Percentiles rank a stretch among this genome's conserved stretches.
Evolutionary conservation across 2,888 invertebrate genomes (phyloP).

Genomic region (Mantis religiosa): DNA sequence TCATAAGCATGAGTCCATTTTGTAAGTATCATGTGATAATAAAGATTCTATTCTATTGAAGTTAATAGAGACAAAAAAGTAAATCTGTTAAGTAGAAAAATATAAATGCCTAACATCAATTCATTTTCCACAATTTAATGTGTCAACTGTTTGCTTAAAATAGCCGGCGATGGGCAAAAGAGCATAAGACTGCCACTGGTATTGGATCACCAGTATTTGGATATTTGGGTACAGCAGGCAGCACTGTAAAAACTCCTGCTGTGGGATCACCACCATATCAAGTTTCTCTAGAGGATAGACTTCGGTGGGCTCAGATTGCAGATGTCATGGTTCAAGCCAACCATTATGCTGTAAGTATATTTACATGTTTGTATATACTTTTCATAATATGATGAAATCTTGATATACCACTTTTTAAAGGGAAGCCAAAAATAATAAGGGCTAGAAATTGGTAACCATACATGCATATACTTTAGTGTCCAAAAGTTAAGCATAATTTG

Average conservation of each 20-base stretch:
- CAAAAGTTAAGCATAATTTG: too few relatives aligned
- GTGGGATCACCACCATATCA: constrained; percentile 76
- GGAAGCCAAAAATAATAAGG: neutral
- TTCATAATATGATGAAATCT: neutral
- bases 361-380: neutral
- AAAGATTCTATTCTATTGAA: too few relatives aligned
- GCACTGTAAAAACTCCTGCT: constrained; percentile 66
- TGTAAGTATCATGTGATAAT: too few relatives aligned
- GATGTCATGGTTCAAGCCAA: constrained; percentile 84
- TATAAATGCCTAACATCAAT: too few relatives aligned
- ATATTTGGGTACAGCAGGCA: constrained; percentile 71
- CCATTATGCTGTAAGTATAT: constrained; percentile 69
- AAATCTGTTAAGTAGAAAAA: too few relatives aligned
- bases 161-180: constrained; percentile 85
- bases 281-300: constrained; percentile 72
- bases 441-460: neutral
- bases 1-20: too few relatives aligned
- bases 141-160: constrained; percentile 30
- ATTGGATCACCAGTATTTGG: constrained; percentile 76
- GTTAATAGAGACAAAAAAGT: too few relatives aligned
- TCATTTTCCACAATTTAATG: too few relatives aligned
- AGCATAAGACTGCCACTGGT: constrained; percentile 72
- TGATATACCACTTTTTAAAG: neutral
- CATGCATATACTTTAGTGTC: too few relatives aligned
- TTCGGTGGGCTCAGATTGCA: constrained; percentile 77